Conservation (phyloP, 1,140 invertebrate genomes). For the Chironomus striatipennis region DNA sequence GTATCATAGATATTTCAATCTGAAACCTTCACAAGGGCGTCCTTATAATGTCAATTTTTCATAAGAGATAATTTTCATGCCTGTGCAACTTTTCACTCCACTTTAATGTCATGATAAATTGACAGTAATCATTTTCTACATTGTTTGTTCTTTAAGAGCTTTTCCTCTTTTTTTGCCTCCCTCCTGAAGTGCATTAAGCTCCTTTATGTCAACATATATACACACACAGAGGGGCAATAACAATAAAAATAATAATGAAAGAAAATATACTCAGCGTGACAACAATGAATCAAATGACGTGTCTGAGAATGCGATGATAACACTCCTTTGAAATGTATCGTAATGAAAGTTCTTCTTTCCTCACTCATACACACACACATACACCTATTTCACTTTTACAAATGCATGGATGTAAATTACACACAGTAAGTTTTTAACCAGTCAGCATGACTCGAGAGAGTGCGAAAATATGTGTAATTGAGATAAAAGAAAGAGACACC, state of each 20-base stretch:
- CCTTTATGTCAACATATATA: background rate
- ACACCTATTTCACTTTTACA: background rate
- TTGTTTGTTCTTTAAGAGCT: background rate
- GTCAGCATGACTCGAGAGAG: background rate
- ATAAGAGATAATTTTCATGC: too few relatives aligned
- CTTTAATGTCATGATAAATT: conserved; percentile 14
- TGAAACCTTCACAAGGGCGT: too few relatives aligned
- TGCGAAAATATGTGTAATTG: background rate
- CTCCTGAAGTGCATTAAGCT: conserved; percentile 11
- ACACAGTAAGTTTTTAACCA: too few relatives aligned
- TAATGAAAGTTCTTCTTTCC: background rate
- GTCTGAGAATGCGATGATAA: conserved; percentile 12
- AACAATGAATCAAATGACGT: conserved; percentile 8
- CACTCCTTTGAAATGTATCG: background rate
- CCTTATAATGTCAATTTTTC: too few relatives aligned
- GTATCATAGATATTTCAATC: too few relatives aligned
- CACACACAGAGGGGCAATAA: background rate
- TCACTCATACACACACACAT: background rate
- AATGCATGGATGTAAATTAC: background rate
- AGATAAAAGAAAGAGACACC: too few relatives aligned
- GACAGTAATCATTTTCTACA: conserved; percentile 3
- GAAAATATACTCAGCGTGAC: background rate
- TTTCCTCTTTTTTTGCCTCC: background rate
- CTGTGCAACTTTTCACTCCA: background rate
- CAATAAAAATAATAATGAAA: background rate